phyloP scores from a whole-genome alignment of 2,888 invertebrate species.

The Papilio protenor region DNA sequence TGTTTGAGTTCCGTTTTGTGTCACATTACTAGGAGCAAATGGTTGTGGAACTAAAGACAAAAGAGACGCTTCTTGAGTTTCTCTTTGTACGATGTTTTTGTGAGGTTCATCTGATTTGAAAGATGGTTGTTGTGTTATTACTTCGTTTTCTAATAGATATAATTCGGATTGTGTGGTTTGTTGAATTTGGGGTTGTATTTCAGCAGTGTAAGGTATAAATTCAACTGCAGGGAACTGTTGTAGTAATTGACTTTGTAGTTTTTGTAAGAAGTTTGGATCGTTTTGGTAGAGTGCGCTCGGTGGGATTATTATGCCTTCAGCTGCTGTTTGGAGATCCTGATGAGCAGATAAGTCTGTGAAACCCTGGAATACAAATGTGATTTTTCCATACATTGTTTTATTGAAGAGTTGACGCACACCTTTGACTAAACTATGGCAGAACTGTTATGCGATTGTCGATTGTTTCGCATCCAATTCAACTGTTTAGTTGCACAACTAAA shows the following conservation, averaged over 20 bases:
- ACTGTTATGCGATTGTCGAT: too few relatives aligned
- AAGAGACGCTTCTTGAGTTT: constrained; percentile 68
- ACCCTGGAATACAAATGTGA: constrained; percentile 53
- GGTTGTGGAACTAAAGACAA: constrained; percentile 67
- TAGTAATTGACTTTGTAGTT: constrained; percentile 71
- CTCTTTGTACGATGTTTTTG: constrained; percentile 73
- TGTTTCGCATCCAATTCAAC: too few relatives aligned
- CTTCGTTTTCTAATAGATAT: constrained; percentile 67
- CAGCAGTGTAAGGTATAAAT: constrained; percentile 75
- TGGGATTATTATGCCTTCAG: constrained; percentile 71
- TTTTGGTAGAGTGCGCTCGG: constrained; percentile 80
- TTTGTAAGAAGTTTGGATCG: constrained; percentile 78
- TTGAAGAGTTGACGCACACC: background rate
- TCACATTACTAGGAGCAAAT: constrained; percentile 58
- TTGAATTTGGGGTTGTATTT: constrained; percentile 54
- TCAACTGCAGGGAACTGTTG: constrained; percentile 74
- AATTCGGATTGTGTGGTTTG: constrained; percentile 56
- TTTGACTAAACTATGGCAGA: too few relatives aligned
- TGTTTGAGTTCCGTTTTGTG: constrained; percentile 62
- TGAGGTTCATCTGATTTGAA: constrained; percentile 59
- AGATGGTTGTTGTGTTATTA: constrained; percentile 60
- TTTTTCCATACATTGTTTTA: background rate
- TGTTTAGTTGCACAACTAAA: too few relatives aligned
- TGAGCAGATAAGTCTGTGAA: constrained; percentile 64
- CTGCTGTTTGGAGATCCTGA: constrained; percentile 68